A percentile compares a stretch with the other conserved stretches of the same genome.
These are phyloP conservation scores for Punctoribates punctum DNA, from an alignment of 2,888 invertebrate species.

Conservation along the genomic window DNA sequence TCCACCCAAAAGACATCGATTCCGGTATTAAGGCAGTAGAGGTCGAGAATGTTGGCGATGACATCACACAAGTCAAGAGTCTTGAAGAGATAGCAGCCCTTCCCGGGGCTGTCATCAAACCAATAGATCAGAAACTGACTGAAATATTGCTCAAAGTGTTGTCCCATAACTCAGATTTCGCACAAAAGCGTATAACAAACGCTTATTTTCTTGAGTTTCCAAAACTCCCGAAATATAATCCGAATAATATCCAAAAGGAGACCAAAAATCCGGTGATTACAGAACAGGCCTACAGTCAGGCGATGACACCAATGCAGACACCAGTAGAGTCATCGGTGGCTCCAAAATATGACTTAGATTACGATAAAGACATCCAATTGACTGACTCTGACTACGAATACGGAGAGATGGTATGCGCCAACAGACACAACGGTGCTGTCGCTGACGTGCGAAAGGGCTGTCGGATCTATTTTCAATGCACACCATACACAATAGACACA, in stretches of 20 bases:
- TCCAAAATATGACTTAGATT: background rate
- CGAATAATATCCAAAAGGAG: background rate
- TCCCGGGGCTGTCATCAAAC: slow-evolving; percentile 24
- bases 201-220: slow-evolving; percentile 27
- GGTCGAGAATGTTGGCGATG: slow-evolving; percentile 15
- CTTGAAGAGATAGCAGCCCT: slow-evolving; percentile 1
- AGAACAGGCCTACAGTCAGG: background rate
- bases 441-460: slow-evolving; percentile 5
- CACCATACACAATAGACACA: slow-evolving; percentile 26
- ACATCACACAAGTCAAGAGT: background rate
- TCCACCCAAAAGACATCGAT: background rate
- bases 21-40: slow-evolving; percentile 2
- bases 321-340: background rate
- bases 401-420: background rate
- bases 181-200: slow-evolving; percentile 29
- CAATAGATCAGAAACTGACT: slow-evolving; percentile 21
- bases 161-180: background rate
- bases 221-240: slow-evolving; percentile 6
- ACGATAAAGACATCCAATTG: slow-evolving; percentile 5
- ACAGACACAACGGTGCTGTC: background rate
- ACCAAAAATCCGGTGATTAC: background rate
- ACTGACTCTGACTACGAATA: slow-evolving; percentile 25
- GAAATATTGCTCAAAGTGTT: slow-evolving; percentile 26
- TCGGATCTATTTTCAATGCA: slow-evolving; percentile 10
- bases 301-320: background rate